Percentiles rank a stretch among this genome's conserved stretches.
Evolutionary conservation across 2,113 vertebrate species (phyloP).

Genomic region (Cnemophilus loriae): DNA sequence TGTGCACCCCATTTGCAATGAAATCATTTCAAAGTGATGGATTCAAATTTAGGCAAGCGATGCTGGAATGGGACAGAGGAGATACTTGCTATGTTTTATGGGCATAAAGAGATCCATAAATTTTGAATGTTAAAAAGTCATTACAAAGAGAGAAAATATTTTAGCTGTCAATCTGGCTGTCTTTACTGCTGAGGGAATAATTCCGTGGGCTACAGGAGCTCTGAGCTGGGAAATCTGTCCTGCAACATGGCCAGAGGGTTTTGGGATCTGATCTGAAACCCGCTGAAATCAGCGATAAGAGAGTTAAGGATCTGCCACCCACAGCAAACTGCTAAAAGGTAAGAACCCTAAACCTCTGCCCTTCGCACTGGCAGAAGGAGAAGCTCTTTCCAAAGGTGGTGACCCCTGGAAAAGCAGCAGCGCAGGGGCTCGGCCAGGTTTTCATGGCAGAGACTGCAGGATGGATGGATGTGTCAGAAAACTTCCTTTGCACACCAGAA

Average conservation of each 20-base stretch:
- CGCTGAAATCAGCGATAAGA: neutral
- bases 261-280: neutral
- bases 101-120: constrained; percentile 2
- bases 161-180: neutral
- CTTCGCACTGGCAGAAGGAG: neutral
- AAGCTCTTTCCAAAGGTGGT: neutral
- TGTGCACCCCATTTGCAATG: neutral
- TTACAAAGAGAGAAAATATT: constrained; percentile 32
- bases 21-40: constrained; percentile 31
- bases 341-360: neutral
- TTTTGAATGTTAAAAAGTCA: neutral
- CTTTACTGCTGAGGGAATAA: neutral
- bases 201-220: neutral
- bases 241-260: neutral
- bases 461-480: neutral
- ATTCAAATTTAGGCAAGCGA: constrained; percentile 2
- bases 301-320: neutral
- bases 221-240: neutral
- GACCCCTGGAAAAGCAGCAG: neutral
- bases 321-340: neutral
- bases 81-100: neutral
- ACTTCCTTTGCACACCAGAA: neutral
- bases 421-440: accelerated
- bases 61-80: neutral
- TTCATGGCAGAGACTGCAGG: neutral